These are phyloP conservation scores for Molorchus minor DNA, from an alignment of 2,888 invertebrate species.

Conservation along the genomic window DNA sequence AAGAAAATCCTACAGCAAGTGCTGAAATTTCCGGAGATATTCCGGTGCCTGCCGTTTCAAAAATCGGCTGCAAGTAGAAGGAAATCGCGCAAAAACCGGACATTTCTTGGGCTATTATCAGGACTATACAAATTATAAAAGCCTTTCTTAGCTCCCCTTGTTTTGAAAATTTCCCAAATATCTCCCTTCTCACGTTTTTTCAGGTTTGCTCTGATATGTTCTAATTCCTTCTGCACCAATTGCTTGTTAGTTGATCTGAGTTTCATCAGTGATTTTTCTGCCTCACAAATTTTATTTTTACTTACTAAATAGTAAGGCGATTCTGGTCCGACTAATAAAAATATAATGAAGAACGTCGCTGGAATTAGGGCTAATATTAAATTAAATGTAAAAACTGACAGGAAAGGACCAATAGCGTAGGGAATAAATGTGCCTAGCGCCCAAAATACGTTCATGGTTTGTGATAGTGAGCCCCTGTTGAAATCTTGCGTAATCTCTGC, in stretches of 20 bases:
- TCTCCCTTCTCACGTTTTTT: constrained; percentile 63
- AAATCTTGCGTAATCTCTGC: constrained; percentile 83
- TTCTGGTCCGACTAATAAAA: constrained; percentile 79
- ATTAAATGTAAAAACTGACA: constrained; percentile 71
- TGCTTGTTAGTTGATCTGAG: constrained; percentile 67
- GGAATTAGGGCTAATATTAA: constrained; percentile 62
- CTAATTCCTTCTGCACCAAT: constrained; percentile 63
- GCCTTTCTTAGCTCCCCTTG: constrained; percentile 77
- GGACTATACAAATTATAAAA: constrained; percentile 74
- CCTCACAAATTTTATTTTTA: constrained; percentile 69
- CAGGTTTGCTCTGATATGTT: constrained; percentile 59
- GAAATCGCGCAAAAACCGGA: constrained; percentile 64
- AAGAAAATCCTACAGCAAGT: constrained; percentile 79
- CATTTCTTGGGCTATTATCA: constrained; percentile 83
- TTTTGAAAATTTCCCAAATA: constrained; percentile 69
- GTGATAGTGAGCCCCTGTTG: constrained; percentile 74
- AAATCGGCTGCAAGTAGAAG: constrained; percentile 70
- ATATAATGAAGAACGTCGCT: constrained; percentile 63
- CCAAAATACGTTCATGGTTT: constrained; percentile 77
- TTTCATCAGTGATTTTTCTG: constrained; percentile 65
- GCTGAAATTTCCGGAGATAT: constrained; percentile 73
- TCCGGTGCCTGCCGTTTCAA: constrained; percentile 70
- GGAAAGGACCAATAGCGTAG: constrained; percentile 76
- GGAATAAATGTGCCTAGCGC: constrained; percentile 74
- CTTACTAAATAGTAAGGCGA: constrained; percentile 76